These are phyloP conservation scores for Trichopoda pennipes DNA, from an alignment of 2,888 invertebrate genomes.

Conservation along the genomic window DNA sequence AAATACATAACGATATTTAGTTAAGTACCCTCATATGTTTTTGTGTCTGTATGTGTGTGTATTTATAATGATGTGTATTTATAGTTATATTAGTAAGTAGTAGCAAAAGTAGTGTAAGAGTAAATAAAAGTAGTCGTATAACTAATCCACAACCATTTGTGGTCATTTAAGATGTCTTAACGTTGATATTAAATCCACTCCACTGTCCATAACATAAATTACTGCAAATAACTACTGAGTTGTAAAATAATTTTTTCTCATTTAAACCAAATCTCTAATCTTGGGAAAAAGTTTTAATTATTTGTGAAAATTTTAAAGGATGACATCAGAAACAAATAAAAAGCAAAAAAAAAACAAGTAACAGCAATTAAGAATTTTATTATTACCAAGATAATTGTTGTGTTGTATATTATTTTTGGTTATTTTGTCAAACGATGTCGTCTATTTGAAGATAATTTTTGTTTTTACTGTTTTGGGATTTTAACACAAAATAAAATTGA, in stretches of 20 bases:
- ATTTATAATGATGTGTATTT: too few relatives aligned
- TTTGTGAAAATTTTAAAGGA: constrained; percentile 28
- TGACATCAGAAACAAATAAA: background rate
- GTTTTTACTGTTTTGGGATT: background rate
- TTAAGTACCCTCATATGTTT: background rate
- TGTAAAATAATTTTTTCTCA: background rate
- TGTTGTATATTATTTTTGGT: constrained; percentile 4
- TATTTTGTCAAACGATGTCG: constrained; percentile 33
- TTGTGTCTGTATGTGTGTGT: background rate
- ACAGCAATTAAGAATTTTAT: constrained; percentile 52
- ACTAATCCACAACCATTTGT: constrained; percentile 65
- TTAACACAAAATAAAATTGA: constrained; percentile 30
- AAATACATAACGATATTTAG: background rate
- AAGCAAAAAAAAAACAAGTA: constrained; percentile 1
- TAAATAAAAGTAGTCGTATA: constrained; percentile 1
- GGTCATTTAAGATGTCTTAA: constrained; percentile 65
- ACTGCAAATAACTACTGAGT: constrained; percentile 4
- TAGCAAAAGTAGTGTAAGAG: background rate
- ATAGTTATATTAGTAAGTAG: too few relatives aligned
- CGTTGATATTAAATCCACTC: constrained; percentile 62
- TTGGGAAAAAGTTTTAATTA: constrained; percentile 56
- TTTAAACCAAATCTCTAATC: constrained; percentile 7
- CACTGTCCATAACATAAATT: constrained; percentile 54
- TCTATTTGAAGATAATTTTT: constrained; percentile 26
- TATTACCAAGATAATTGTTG: constrained; percentile 28